phyloP scores from a whole-genome alignment of 2,113 vertebrate species.

The Rhinogobius similis region DNA sequence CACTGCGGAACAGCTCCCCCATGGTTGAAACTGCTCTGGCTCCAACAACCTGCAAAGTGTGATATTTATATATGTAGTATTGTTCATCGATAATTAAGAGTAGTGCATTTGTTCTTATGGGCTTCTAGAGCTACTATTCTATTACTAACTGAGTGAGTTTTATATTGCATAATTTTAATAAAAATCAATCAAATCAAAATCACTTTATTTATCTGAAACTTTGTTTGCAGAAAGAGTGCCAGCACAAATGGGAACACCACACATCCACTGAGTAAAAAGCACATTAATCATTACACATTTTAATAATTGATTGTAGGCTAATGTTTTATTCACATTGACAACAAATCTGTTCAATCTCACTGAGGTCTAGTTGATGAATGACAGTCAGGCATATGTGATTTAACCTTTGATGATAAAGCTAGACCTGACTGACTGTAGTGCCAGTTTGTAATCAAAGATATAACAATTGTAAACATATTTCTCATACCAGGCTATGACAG shows the following conservation, averaged over 20 bases:
- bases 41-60: background rate
- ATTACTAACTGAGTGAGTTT: too few relatives aligned
- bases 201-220: too few relatives aligned
- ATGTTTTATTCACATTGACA: background rate
- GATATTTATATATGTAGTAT: background rate
- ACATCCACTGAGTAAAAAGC: too few relatives aligned
- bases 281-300: too few relatives aligned
- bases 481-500: background rate
- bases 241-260: too few relatives aligned
- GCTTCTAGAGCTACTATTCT: too few relatives aligned
- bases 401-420: background rate
- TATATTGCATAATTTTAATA: too few relatives aligned
- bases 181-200: too few relatives aligned
- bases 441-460: background rate
- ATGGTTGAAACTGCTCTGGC: conserved; percentile 65
- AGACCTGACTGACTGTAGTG: background rate
- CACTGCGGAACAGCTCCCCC: conserved; percentile 93
- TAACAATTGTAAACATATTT: too few relatives aligned
- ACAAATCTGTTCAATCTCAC: background rate
- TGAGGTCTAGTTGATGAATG: background rate
- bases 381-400: background rate
- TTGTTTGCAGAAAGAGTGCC: too few relatives aligned
- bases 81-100: too few relatives aligned
- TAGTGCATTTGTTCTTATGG: too few relatives aligned
- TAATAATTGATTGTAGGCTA: background rate